These are phyloP conservation scores for Hypena proboscidalis DNA, from an alignment of 2,888 invertebrate genomes.

Conservation along the genomic window DNA sequence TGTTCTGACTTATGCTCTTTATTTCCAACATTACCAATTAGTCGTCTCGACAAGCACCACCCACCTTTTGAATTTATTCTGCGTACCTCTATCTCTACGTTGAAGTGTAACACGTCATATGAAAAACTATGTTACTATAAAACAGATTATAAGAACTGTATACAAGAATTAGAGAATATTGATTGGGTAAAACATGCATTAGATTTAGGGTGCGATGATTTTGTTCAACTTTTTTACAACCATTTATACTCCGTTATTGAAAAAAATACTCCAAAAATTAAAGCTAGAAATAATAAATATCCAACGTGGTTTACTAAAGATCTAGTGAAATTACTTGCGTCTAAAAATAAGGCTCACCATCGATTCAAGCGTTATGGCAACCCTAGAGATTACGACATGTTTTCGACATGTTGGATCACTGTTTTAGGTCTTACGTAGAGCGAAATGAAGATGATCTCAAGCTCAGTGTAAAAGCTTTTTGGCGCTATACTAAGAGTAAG, in stretches of 20 bases:
- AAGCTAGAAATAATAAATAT: no score
- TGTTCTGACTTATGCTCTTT: background rate
- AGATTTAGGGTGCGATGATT: background rate
- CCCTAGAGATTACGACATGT: no score
- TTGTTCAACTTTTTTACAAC: slow-evolving; percentile 1
- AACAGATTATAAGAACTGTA: slow-evolving; percentile 1
- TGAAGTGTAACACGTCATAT: background rate
- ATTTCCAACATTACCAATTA: background rate
- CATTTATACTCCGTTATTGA: background rate
- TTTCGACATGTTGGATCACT: no score
- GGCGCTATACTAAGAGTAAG: no score
- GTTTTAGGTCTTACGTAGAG: no score
- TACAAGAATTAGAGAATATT: background rate
- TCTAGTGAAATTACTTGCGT: no score
- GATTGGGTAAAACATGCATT: background rate
- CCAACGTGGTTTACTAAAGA: no score
- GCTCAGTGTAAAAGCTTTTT: no score
- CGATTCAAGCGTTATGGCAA: no score
- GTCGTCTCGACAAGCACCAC: slow-evolving; percentile 1
- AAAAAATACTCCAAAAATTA: slow-evolving; percentile 1
- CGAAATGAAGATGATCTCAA: no score
- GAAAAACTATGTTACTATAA: slow-evolving; percentile 1
- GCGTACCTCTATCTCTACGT: background rate
- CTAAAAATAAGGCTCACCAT: no score
- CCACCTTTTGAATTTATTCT: background rate